Base-by-base conservation (phyloP, 92 coral and sea anemone species). In the Epizoanthus ramosus region DNA sequence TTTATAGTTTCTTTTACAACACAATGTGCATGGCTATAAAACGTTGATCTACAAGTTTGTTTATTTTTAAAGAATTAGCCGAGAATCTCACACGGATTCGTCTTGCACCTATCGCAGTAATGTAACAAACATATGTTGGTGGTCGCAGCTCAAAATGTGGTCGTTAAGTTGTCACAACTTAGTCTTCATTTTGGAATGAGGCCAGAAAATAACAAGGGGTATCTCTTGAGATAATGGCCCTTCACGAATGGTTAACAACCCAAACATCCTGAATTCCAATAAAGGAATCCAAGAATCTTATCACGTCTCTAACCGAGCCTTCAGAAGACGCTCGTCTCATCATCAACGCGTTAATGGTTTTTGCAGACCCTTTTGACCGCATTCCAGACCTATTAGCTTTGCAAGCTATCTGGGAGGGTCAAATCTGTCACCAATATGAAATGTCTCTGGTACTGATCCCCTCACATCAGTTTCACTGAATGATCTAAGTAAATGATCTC, bases 201-300 rank as follows among this genome's bases (percentile, higher is more conserved):
- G 70, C 71, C 82, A 61, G 23, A 5, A 37, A 5, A 23, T 61
- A 37, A 57, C 59, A 77, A 77, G 82, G 31, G 41, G 41, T 1
- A 77, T 5, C 82, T 63, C 82, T 77, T 69, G 33, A 60, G 82
- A 60, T 60, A 77, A 59, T 19, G 45, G 54, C 53, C 71, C 71
- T 19, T 21, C 57, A 77, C 61, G 71, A 77, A 77, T 61, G 57
- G 23, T 52, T 60, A 77, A 63, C 71, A 61, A 77, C n/a, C 47
- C n/a, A 41, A 77, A 60, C 82, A 77, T 77, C 82, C 82, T 77
- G 82, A 77, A 77, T 77, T 60, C 57, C 82, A 37, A 77, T 77
- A 61, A 77, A 77, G 66, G 57, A 35, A 65, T 37, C 82, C 71
- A 37, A 24, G 71, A 77, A 63, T 61, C 68, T 77, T 61, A 77